Evolutionary conservation across 2,888 invertebrate genomes (phyloP), one percentile per base, ranked within the genome.

Genomic region (Cantharis rustica): DNA sequence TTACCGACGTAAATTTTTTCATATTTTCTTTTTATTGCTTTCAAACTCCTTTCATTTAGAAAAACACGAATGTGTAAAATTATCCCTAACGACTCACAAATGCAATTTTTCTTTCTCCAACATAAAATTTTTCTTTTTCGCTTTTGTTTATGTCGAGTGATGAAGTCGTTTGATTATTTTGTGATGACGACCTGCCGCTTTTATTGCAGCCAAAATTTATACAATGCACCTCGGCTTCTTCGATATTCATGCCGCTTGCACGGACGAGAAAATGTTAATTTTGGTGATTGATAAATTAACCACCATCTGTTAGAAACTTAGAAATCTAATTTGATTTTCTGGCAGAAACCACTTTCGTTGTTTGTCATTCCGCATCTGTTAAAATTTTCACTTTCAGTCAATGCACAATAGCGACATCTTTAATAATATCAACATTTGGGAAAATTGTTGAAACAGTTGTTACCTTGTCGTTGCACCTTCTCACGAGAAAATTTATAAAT

Each of bases 11-110:
- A 64, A 75, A 75, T 79, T 77, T 78, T 78, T 71, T 69, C 72
- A 75, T 73, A 66, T 78, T 75, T 76, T 26, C 61, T 66, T 76
- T 79, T 79, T 79, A 74, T 74, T 75, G 76, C 73, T 63, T 72
- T 66, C 70, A 76, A 75, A 73, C 47, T 68, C 66, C 69, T 31
- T 75, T 75, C 66, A 73, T 63, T 79, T 76, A 76, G 69, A 71
- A 76, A 68, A 70, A 68, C 69, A 73, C 47, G 61, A 71, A 74
- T 69, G 76, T 71, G 73, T 72, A 74, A 72, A 76, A 76, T 78
- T 76, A 78, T 79, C 71, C 68, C 70, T 69, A 74, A 72, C 62
- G 77, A 77, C 79, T 76, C 79, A 73, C 47, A 66, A 20, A 27
- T 26, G 73, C 69, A 73, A 73, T 73, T 73, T 69, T 70, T 63